Evolutionary conservation across 2,113 vertebrate genomes (phyloP), one percentile per base, ranked within the genome.

Genomic region (Rostratula benghalensis): DNA sequence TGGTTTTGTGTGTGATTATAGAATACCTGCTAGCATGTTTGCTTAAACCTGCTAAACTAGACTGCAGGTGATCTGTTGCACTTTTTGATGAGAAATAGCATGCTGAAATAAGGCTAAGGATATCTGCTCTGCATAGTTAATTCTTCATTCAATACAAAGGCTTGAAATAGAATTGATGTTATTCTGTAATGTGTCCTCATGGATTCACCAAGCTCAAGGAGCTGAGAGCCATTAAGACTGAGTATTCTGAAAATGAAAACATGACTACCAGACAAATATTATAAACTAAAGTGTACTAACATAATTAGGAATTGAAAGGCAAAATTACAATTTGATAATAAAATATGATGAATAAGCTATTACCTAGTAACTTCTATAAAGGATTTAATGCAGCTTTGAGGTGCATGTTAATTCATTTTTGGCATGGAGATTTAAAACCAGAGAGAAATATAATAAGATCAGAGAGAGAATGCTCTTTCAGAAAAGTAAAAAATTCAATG

Each of bases 381-480:
- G 10, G 35, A 92, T 74, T 82, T 83, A 91, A 79, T 2, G 7
- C 6, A 82, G 25, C 54, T 51, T 92, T 79, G 54, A 93, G 54
- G n/a, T 67, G 24, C 6, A 54, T 87, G 68, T 84, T 65, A 92
- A 91, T 89, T 95, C 22, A 63, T 54, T 94, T 68, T 83, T 93
- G 31, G 28, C 35, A 61, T 54, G 33, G 63, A 54, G 24, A 79
- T 84, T 93, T 50, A 79, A 54, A 94, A 96, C 21, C 28, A 31
- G 54, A 46, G 48, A 81, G 22, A 90, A 69, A 75, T 78, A 84
- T 30, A 74, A 41, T 83, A 46, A 59, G 19, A 64, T 68, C 75
- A 83, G 75, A 80, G 17, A 48, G 6, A 53, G n/a, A 86, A 82
- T 30, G 21, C 24, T 78, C n/a, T 89, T 64, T 92, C 19, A 79